phyloP scores from a whole-genome alignment of 2,797 vertebrate species.

The Ibycter americanus region DNA sequence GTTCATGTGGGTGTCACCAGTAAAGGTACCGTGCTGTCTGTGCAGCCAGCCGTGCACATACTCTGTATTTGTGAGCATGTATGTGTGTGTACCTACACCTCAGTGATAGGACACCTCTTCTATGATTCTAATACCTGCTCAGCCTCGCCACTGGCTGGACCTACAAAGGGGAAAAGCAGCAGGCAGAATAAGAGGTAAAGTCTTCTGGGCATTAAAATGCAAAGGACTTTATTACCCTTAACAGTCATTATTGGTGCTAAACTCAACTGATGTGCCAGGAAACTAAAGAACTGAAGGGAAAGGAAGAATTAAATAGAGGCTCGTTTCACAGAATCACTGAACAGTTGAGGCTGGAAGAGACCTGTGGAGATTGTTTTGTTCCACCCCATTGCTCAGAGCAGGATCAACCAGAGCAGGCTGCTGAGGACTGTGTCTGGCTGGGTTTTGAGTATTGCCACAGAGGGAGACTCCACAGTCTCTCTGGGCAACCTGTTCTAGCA shows the following conservation, averaged over 20 bases:
- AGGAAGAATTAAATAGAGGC: neutral
- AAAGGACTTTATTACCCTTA: neutral
- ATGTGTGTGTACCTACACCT: accelerated
- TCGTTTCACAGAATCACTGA: neutral
- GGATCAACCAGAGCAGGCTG: neutral
- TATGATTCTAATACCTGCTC: neutral
- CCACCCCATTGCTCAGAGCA: neutral
- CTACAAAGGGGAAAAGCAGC: neutral
- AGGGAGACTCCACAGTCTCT: neutral
- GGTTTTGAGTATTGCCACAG: neutral
- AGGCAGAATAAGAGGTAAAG: neutral
- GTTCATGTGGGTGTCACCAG: neutral
- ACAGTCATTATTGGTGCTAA: neutral
- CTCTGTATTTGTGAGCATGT: neutral
- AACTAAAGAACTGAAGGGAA: neutral
- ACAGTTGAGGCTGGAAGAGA: neutral
- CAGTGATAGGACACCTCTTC: neutral
- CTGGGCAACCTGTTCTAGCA: neutral
- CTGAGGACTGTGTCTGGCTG: neutral
- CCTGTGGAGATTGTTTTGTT: neutral
- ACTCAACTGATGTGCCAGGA: too few relatives aligned
- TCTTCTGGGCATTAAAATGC: neutral
- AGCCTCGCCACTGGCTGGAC: neutral
- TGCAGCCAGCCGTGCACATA: accelerated
- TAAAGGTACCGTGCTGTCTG: neutral